Percentiles rank a stretch among this genome's conserved stretches.
Conservation (phyloP, 2,888 invertebrate species). For the Trissolcus brochymenae region DNA sequence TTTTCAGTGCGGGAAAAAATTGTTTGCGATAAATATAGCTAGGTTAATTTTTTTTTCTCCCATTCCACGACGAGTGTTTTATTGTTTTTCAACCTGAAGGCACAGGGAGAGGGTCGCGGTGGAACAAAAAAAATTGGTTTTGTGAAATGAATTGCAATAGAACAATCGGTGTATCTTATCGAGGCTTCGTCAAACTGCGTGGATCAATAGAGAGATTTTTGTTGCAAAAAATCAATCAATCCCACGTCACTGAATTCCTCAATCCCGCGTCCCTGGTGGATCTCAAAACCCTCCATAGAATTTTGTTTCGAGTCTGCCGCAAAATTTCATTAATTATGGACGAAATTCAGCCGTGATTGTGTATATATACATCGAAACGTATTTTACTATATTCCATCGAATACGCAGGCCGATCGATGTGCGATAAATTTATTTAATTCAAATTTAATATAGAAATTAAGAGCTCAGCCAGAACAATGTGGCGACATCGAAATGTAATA, state of each 20-base stretch:
- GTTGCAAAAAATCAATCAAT: slow-evolving; percentile 46
- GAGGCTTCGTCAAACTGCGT: slow-evolving; percentile 17
- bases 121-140: slow-evolving; percentile 24
- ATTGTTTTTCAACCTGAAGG: slow-evolving; percentile 26
- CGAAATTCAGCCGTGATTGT: not conserved
- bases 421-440: slow-evolving; percentile 37
- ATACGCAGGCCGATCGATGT: not conserved
- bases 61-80: slow-evolving; percentile 33
- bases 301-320: not conserved
- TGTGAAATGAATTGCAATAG: slow-evolving; percentile 33
- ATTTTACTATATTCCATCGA: not conserved
- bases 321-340: too few relatives aligned
- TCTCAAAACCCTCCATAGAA: not conserved
- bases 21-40: slow-evolving; percentile 44
- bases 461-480: slow-evolving; percentile 22
- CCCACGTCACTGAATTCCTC: slow-evolving; percentile 33
- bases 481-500: slow-evolving; percentile 37
- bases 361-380: not conserved
- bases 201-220: slow-evolving; percentile 36
- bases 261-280: not conserved
- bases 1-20: slow-evolving; percentile 33
- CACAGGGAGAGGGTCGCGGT: not conserved
- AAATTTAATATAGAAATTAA: slow-evolving; percentile 28
- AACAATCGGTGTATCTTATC: slow-evolving; percentile 32
- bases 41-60: slow-evolving; percentile 28